A percentile compares a stretch with the other conserved stretches of the same genome.
These are phyloP conservation scores for Chauna torquata DNA, from an alignment of 2,113 vertebrate genomes.

Conservation along the genomic window DNA sequence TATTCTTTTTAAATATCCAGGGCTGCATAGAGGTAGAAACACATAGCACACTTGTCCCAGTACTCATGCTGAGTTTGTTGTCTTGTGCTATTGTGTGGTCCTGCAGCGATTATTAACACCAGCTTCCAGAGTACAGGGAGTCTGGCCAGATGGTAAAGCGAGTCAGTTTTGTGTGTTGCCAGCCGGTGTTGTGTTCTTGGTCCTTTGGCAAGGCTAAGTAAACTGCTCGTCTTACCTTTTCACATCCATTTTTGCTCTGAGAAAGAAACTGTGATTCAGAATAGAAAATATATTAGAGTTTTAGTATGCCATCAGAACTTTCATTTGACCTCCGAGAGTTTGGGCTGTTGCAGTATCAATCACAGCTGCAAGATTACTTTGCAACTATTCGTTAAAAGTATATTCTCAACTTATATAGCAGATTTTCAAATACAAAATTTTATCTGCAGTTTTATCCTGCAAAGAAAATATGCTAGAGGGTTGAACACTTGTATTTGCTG, in stretches of 20 bases:
- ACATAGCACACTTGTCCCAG: accelerated
- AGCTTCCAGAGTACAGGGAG: not conserved
- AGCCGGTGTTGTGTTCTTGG: not conserved
- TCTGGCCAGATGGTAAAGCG: not conserved
- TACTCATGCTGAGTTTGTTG: not conserved
- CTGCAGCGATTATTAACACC: not conserved
- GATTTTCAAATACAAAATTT: not conserved
- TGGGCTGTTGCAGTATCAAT: not conserved
- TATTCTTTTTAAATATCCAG: not conserved
- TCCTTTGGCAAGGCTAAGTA: not conserved
- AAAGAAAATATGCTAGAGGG: not conserved
- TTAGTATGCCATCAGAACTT: not conserved
- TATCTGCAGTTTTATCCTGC: not conserved
- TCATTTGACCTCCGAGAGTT: not conserved
- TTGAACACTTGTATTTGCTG: not conserved
- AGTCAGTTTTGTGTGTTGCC: not conserved
- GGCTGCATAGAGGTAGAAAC: not conserved
- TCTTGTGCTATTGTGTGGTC: not conserved
- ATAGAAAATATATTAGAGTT: not conserved
- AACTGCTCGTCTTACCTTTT: not conserved
- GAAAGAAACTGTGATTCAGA: not conserved
- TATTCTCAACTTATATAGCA: not conserved
- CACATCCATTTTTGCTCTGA: not conserved
- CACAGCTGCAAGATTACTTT: not conserved
- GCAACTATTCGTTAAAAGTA: not conserved